Evolutionary conservation across 2,113 vertebrate species (phyloP).

Genomic region (Neotragus pygmaeus): DNA sequence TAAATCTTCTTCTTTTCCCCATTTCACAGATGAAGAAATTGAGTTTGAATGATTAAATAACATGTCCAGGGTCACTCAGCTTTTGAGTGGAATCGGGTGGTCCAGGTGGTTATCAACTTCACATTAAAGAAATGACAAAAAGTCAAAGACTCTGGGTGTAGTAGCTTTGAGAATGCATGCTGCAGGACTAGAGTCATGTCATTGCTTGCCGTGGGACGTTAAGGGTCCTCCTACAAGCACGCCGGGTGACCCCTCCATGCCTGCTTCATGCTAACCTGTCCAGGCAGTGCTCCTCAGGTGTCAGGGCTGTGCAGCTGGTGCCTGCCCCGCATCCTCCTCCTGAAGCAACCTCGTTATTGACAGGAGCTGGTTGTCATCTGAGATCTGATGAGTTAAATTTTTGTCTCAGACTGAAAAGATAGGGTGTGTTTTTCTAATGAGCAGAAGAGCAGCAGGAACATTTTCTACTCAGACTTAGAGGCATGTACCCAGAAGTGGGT

Average conservation of each 20-base stretch:
- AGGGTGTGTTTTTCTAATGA: background rate
- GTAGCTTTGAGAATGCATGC: background rate
- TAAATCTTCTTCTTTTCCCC: background rate
- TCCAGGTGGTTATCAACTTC: background rate
- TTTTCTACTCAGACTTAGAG: background rate
- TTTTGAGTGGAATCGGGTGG: background rate
- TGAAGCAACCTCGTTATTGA: background rate
- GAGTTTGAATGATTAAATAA: background rate
- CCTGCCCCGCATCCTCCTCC: background rate
- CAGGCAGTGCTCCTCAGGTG: background rate
- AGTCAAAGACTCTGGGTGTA: background rate
- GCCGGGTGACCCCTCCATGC: background rate
- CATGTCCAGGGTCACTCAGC: background rate
- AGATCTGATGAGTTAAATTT: background rate
- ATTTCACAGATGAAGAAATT: background rate
- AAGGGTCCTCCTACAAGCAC: background rate
- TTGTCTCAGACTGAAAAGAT: background rate
- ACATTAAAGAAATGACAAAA: background rate
- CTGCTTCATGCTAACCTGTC: background rate
- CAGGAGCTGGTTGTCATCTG: background rate
- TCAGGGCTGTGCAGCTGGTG: background rate
- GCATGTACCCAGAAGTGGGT: background rate
- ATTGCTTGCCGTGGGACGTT: background rate
- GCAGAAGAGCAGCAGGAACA: background rate
- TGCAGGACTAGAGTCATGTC: background rate